Conservation (phyloP, 2,888 invertebrate species). For the Chrysolina haemoptera region DNA sequence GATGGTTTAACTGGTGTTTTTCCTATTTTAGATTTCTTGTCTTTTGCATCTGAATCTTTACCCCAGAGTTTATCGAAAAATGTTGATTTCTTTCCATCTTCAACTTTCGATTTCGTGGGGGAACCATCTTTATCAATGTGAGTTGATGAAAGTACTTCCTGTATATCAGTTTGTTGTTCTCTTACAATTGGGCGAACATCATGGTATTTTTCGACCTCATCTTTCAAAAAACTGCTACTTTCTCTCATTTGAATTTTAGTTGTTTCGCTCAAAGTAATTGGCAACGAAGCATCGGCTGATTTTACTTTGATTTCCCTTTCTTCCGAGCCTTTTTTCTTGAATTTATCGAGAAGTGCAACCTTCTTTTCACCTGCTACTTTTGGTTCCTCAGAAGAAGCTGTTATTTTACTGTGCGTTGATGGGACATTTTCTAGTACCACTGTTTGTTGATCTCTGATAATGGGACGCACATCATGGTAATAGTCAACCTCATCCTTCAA, state of each 20-base stretch:
- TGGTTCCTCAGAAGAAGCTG: conserved; percentile 7
- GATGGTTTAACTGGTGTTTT: background rate
- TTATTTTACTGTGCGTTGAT: conserved; percentile 21
- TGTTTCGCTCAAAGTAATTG: background rate
- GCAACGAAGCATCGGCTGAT: conserved; percentile 3
- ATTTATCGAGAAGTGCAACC: conserved; percentile 55
- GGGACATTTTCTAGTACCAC: conserved; percentile 9
- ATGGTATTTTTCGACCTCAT: conserved; percentile 40
- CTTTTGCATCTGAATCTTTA: conserved; percentile 32
- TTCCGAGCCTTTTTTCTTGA: conserved; percentile 57
- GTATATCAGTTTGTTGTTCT: background rate
- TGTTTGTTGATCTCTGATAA: conserved; percentile 34
- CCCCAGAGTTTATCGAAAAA: conserved; percentile 23
- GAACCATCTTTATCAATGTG: conserved; percentile 26
- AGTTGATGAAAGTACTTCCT: conserved; percentile 4
- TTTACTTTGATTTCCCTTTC: conserved; percentile 35
- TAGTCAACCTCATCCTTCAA: conserved; percentile 52
- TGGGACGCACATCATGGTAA: conserved; percentile 54
- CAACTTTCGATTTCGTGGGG: background rate
- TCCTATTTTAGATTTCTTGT: background rate
- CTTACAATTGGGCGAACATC: conserved; percentile 28
- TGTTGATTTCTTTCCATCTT: background rate
- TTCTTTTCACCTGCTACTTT: conserved; percentile 28
- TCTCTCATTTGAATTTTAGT: conserved; percentile 31
- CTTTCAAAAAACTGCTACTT: conserved; percentile 30